Conservation (phyloP, 2,113 vertebrate species). For the Diadophis punctatus region DNA sequence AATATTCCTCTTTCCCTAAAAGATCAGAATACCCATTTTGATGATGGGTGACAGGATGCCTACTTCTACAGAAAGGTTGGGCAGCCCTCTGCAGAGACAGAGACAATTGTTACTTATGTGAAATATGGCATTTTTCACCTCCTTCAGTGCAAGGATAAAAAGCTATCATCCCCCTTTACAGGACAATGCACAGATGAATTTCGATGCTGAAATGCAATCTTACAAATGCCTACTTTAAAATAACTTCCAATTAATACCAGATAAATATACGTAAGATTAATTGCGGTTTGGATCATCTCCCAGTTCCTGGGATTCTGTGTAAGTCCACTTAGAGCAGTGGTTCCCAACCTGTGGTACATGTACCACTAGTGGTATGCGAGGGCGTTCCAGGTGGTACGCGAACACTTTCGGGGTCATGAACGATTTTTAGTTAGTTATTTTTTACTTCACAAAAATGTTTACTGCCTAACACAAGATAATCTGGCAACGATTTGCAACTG, state of each 20-base stretch:
- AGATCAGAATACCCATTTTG: background rate
- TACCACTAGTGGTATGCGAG: too few species aligned
- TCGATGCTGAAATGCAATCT: background rate
- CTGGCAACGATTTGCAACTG: too few species aligned
- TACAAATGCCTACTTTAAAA: background rate
- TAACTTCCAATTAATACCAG: background rate
- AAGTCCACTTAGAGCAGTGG: background rate
- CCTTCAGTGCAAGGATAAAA: background rate
- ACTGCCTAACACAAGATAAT: too few species aligned
- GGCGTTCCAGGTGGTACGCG: too few species aligned
- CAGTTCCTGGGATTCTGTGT: background rate
- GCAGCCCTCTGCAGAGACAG: background rate
- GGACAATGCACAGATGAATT: background rate
- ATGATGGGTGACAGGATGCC: background rate
- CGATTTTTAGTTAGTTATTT: too few species aligned
- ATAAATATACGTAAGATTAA: background rate
- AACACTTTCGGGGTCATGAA: too few species aligned
- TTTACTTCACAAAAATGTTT: too few species aligned
- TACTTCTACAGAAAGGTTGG: background rate
- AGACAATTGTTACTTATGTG: background rate
- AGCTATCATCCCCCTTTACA: background rate
- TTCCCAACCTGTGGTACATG: too few species aligned
- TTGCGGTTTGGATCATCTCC: background rate
- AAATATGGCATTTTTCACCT: background rate
- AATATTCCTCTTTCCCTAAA: background rate